Base-by-base conservation (phyloP, 2,113 vertebrate species). In the Fregata magnificens region DNA sequence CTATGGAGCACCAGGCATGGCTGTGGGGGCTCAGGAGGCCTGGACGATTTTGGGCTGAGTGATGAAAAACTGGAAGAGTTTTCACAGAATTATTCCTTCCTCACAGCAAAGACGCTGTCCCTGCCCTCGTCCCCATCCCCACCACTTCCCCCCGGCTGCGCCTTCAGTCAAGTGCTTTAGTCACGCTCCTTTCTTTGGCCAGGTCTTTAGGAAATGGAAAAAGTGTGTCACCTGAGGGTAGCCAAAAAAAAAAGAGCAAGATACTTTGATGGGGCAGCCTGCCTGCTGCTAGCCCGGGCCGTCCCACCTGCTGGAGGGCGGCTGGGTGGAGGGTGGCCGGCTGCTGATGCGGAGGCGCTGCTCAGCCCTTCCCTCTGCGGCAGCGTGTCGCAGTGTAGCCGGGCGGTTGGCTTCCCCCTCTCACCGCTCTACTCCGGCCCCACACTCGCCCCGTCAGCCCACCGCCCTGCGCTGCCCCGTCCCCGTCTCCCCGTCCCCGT, bases 101-200 rank as follows among this genome's bases (percentile, higher is more conserved):
- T n/a, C 34, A 38, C 15, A 34, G 34, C 17, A 49, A 58, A 73
- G 49, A 11, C 2, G 8, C 24, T 2, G 3, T 20, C 21, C 21
- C 50, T 4, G 13, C 44, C 10, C 32, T 42, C 0, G 0, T 12
- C 11, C 6, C 5, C 10, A 5, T 45, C 55, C 29, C 40, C 52
- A 10, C 6, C 7, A 2, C 10, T 32, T 34, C 36, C 7, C 18
- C 69, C 7, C 1, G 7, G 4, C 28, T 32, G 7, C 2, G 0
- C 28, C 32, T 42, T 66, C 28, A 22, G 10, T 5, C 45, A 24
- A 13, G 36, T 1, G 2, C 11, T 65, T 84, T 3, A 72, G 6
- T 18, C 44, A 20, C 1, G 0, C 32, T 61, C 19, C 49, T 63
- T 7, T 84, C 18, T 83, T 58, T 8, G 44, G 13, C 63, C 47